Evolutionary conservation across 2,888 invertebrate genomes (phyloP).

Genomic region (Trichopria drosophilae): DNA sequence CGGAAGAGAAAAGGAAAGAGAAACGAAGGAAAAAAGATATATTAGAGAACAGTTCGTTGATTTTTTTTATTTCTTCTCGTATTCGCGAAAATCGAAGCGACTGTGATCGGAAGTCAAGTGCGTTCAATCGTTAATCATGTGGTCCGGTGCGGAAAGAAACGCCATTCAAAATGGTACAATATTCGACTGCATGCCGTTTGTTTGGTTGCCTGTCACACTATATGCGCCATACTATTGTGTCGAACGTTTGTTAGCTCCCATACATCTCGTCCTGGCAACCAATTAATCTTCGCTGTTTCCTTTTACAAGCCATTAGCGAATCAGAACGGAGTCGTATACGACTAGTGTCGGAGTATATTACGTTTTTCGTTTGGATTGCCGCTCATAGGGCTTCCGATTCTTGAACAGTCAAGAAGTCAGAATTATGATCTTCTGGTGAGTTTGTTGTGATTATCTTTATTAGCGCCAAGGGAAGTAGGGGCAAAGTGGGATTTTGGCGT

Average conservation of each 20-base stretch:
- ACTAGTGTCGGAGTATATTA: no score
- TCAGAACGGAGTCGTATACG: conserved; percentile 39
- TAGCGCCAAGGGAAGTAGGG: no score
- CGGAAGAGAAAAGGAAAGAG: conserved; percentile 24
- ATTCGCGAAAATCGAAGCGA: conserved; percentile 44
- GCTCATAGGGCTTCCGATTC: no score
- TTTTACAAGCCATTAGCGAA: conserved; percentile 55
- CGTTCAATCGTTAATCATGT: conserved; percentile 57
- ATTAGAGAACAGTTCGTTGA: conserved; percentile 28
- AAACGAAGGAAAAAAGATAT: conserved; percentile 42
- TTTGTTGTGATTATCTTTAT: no score
- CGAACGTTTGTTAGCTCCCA: conserved; percentile 48
- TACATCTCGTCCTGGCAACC: conserved; percentile 47
- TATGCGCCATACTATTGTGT: conserved; percentile 39
- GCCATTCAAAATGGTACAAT: conserved; percentile 46
- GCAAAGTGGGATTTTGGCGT: no score
- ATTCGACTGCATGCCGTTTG: conserved; percentile 41
- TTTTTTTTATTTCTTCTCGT: conserved; percentile 12
- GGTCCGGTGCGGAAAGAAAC: conserved; percentile 47
- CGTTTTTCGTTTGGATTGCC: no score
- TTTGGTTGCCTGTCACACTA: conserved; percentile 38
- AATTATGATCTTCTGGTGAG: no score
- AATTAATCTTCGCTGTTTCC: conserved; percentile 54
- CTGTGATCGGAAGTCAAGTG: conserved; percentile 57
- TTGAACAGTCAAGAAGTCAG: no score